Percentiles rank a stretch among this genome's conserved stretches.
Conservation (phyloP, 92 coral and sea anemone genomes). For the Palythoa caribaeorum region DNA sequence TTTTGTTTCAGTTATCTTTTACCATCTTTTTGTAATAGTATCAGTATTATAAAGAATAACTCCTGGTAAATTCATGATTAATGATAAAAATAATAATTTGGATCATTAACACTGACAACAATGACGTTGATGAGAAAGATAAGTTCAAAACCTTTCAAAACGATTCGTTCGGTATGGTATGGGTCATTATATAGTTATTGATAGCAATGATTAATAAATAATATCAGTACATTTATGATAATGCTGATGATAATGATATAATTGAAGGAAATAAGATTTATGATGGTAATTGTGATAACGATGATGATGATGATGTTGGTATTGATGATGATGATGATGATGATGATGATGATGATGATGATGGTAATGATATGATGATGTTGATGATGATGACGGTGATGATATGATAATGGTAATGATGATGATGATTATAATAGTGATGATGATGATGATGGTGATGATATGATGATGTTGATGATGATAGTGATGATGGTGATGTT, state of each 20-base stretch:
- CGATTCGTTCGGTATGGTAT: no score
- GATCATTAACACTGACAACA: not conserved
- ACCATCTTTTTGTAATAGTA: not conserved
- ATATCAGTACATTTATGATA: not conserved
- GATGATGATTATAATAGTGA: not conserved
- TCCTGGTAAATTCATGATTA: not conserved
- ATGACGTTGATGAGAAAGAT: not conserved
- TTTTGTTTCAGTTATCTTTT: not conserved
- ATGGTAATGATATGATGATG: not conserved
- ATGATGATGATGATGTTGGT: not conserved
- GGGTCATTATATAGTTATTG: not conserved
- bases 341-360: no score
- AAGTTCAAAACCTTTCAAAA: not conserved
- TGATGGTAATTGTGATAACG: not conserved
- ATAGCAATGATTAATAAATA: not conserved
- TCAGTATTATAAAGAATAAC: no score
- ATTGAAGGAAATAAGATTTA: no score
- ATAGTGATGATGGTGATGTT: not conserved
- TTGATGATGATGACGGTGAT: not conserved
- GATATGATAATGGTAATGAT: not conserved
- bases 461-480: not conserved
- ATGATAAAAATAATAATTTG: not conserved
- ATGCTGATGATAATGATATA: not conserved
- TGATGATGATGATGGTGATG: not conserved
- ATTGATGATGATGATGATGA: no score